Evolutionary conservation across 2,888 invertebrate species (phyloP), one percentile per base, ranked within the genome.

Genomic region (Euplagia quadripunctaria): DNA sequence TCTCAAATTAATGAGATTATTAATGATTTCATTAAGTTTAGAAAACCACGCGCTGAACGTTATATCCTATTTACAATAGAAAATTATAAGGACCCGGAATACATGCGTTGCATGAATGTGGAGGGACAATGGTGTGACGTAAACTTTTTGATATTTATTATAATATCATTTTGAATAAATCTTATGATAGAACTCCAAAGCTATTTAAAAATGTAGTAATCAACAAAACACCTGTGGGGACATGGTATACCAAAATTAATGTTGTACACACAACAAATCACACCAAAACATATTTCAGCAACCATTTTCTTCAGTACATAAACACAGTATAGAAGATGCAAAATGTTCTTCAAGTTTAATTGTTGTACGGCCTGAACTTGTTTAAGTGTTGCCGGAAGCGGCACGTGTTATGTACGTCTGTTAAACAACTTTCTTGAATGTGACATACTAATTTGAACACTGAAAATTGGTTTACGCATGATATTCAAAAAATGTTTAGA

Each of bases 371-470:
- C 46, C 63, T 52, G 20, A 75, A 75, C 67, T 74, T 72, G 67
- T 68, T 71, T 65, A 72, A 72, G 67, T 72, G 65, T 72, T 52
- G 75, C 66, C 69, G 69, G 69, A 52, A 75, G 71, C 73, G 69
- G 63, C 63, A 71, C 64, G 76, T 71, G 72, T 70, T 64, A 64
- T 74, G 73, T 72, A 65, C 78, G 58, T 80, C 72, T 75, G 71
- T 74, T 58, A n/a, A 42, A 68, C 17, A 74, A 78, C 79, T 80
- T 80, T 72, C 42, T 69, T 69, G 66, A 73, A 72, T 49, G 42
- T 64, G 68, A 75, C 72, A 71, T 51, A 68, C 65, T 73, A 76
- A 76, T 76, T 73, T 42, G 41, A 67, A 66, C 17, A 46, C 67
- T 17, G 43, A 31, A 63, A 80, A 73, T 55, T 42, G 4, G 42